These are phyloP conservation scores for Microtus oregoni DNA, from an alignment of 2,113 vertebrate species.

Conservation along the genomic window DNA sequence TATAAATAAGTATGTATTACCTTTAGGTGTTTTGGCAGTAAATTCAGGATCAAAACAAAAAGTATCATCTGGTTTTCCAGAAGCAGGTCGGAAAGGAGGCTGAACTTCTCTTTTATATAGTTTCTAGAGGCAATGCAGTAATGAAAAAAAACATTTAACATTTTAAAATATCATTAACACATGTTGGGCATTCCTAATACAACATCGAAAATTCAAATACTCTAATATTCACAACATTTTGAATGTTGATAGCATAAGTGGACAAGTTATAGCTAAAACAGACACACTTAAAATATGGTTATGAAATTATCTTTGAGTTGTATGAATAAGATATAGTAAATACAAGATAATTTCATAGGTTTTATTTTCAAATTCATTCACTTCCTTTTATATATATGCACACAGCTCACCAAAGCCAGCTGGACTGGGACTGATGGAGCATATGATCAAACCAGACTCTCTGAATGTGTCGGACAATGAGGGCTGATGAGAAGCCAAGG, in stretches of 20 bases:
- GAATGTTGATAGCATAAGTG: background rate
- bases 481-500: no score
- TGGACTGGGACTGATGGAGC: no score
- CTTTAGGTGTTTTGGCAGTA: conserved; percentile 99
- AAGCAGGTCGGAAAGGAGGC: conserved; percentile 97
- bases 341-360: background rate
- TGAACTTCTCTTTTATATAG: conserved; percentile 96
- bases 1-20: conserved; percentile 82
- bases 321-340: background rate
- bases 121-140: conserved; percentile 87
- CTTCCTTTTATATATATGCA: background rate
- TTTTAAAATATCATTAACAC: conserved; percentile 10
- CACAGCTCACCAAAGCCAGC: no score
- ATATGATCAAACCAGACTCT: no score
- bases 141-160: conserved; percentile 36
- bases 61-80: conserved; percentile 97
- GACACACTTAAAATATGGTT: background rate
- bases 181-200: background rate
- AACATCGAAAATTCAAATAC: background rate
- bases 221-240: background rate
- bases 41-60: conserved; percentile 99
- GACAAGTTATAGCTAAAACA: background rate
- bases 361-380: background rate
- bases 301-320: background rate
- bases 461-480: no score